phyloP scores from a whole-genome alignment of 1,140 invertebrate species.

The Macrosteles quadrilineatus region DNA sequence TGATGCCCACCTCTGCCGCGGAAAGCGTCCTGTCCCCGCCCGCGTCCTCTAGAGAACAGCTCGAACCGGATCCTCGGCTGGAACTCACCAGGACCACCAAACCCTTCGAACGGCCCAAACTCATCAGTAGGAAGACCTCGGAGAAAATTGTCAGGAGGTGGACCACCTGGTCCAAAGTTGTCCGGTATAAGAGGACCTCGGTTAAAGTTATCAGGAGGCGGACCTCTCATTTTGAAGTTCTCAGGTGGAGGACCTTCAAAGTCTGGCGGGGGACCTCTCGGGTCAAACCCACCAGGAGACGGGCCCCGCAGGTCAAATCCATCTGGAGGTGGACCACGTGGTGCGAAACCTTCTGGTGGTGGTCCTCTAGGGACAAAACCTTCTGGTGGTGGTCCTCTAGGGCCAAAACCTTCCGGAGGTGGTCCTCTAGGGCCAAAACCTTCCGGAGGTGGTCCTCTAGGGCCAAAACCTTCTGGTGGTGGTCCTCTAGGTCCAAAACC shows the following conservation, averaged over 20 bases:
- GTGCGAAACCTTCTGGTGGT: constrained; percentile 41
- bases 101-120: constrained; percentile 47
- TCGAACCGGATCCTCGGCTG: constrained; percentile 43
- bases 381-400: constrained; percentile 49
- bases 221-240: background rate
- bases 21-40: constrained; percentile 8
- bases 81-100: constrained; percentile 49
- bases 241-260: constrained; percentile 44
- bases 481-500: constrained; percentile 26
- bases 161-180: constrained; percentile 50
- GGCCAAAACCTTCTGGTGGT: constrained; percentile 43
- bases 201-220: constrained; percentile 7
- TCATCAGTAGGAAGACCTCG: constrained; percentile 23
- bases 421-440: constrained; percentile 46
- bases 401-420: constrained; percentile 43
- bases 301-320: constrained; percentile 49
- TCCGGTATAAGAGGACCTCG: constrained; percentile 45
- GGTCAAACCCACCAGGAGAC: constrained; percentile 48
- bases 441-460: constrained; percentile 39
- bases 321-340: constrained; percentile 48
- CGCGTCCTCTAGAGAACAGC: constrained; percentile 16
- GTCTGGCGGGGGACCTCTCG: constrained; percentile 48
- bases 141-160: constrained; percentile 35
- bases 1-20: constrained; percentile 5
- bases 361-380: constrained; percentile 47